phyloP scores from a whole-genome alignment of 2,113 vertebrate genomes.

The Nibea albiflora region DNA sequence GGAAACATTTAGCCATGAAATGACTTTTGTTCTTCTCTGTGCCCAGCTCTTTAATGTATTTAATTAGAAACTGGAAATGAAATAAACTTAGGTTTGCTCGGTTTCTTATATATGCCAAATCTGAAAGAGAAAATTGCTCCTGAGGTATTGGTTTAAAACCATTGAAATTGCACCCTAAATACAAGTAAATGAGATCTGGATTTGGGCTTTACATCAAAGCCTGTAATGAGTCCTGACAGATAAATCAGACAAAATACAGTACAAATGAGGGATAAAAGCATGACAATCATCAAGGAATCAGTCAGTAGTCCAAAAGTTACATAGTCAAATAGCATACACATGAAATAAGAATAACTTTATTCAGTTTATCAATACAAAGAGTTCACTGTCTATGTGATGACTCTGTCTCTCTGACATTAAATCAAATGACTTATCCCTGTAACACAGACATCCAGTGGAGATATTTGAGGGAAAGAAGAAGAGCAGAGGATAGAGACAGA shows the following conservation, averaged over 20 bases:
- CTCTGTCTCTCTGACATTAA: slow-evolving; percentile 21
- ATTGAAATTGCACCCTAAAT: slow-evolving; percentile 37
- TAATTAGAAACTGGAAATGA: slow-evolving; percentile 23
- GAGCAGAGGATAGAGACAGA: slow-evolving; percentile 45
- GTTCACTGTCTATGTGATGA: slow-evolving; percentile 20
- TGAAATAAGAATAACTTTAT: slow-evolving; percentile 71
- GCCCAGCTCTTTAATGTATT: slow-evolving; percentile 36
- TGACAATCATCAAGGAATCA: slow-evolving; percentile 38
- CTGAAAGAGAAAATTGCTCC: slow-evolving; percentile 40
- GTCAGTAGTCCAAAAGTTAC: slow-evolving; percentile 29
- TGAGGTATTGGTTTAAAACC: slow-evolving; percentile 8
- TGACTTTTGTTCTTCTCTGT: slow-evolving; percentile 31
- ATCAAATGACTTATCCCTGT: slow-evolving; percentile 34
- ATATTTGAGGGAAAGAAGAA: slow-evolving; percentile 33
- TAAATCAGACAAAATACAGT: slow-evolving; percentile 18
- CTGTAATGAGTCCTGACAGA: slow-evolving; percentile 7
- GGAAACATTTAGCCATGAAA: slow-evolving; percentile 41
- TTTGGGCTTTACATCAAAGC: slow-evolving; percentile 36
- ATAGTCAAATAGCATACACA: slow-evolving; percentile 60
- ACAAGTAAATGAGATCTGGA: slow-evolving; percentile 18
- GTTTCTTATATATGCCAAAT: slow-evolving; percentile 35
- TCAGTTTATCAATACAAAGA: slow-evolving; percentile 61
- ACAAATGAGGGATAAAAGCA: slow-evolving; percentile 52
- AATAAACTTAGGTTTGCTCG: not conserved
- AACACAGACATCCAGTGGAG: slow-evolving; percentile 32